Evolutionary conservation across 2,797 vertebrate species (phyloP).

Genomic region (Smutsia temminckii): DNA sequence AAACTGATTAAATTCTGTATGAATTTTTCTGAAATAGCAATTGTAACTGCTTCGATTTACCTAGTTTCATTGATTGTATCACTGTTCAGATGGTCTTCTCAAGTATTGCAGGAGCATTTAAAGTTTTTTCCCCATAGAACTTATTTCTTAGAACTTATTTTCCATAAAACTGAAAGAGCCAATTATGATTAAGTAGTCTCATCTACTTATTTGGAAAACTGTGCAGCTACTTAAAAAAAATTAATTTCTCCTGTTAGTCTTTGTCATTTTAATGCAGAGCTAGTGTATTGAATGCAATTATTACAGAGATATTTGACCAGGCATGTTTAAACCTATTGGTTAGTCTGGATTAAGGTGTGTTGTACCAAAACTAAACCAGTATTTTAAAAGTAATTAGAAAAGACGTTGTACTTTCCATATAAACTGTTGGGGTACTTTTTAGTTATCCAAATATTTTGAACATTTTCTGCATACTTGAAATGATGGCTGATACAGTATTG

Average conservation of each 20-base stretch:
- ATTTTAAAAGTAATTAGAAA: slow-evolving; percentile 9
- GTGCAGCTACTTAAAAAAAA: neutral
- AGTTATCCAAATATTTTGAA: slow-evolving; percentile 34
- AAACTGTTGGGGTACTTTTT: neutral
- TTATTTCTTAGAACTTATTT: slow-evolving; percentile 18
- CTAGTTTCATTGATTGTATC: slow-evolving; percentile 32
- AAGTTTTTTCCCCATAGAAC: neutral
- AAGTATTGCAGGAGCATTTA: slow-evolving; percentile 37
- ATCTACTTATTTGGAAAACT: neutral
- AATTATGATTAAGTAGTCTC: neutral
- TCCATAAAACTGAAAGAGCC: neutral
- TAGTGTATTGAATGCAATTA: neutral
- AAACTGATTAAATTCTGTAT: neutral
- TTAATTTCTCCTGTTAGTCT: slow-evolving; percentile 4
- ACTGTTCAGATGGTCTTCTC: slow-evolving; percentile 3
- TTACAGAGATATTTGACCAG: neutral
- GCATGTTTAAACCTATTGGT: neutral
- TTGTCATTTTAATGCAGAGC: neutral
- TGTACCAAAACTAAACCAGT: neutral
- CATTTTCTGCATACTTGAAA: neutral
- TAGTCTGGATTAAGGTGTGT: neutral
- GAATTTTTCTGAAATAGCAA: neutral
- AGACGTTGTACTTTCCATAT: neutral
- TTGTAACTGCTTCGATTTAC: slow-evolving; percentile 17
- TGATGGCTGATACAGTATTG: neutral